These are phyloP conservation scores for Sinosuthora webbiana DNA, from an alignment of 2,113 vertebrate species.

Conservation along the genomic window DNA sequence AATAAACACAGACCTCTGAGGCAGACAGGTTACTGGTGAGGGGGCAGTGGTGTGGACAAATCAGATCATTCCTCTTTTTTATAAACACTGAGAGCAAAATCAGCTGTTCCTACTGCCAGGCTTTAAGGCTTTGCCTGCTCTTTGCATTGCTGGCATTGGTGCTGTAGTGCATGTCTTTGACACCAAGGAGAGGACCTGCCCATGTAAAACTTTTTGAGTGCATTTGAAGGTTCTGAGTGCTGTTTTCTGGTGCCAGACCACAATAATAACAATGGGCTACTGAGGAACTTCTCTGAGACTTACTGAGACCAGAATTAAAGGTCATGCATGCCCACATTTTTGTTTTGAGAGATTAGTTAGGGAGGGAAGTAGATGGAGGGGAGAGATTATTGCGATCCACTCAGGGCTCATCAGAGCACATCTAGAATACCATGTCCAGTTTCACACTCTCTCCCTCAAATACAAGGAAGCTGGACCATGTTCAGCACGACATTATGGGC, in stretches of 20 bases:
- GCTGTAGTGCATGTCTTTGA: background rate
- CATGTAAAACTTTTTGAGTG: background rate
- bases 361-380: background rate
- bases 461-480: background rate
- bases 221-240: background rate
- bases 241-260: background rate
- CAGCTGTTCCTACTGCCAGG: background rate
- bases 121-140: background rate
- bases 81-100: background rate
- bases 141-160: accelerated
- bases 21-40: background rate
- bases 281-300: background rate
- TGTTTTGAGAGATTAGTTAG: background rate
- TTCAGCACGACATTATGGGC: background rate
- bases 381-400: background rate
- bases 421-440: background rate
- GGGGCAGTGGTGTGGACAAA: background rate
- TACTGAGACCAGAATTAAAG: background rate
- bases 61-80: constrained; percentile 16
- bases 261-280: background rate
- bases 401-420: background rate
- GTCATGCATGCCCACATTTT: background rate
- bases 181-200: background rate
- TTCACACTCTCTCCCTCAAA: background rate
- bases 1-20: constrained; percentile 25